Base-by-base conservation (phyloP, 1,140 invertebrate genomes). In the Hyles euphorbiae region DNA sequence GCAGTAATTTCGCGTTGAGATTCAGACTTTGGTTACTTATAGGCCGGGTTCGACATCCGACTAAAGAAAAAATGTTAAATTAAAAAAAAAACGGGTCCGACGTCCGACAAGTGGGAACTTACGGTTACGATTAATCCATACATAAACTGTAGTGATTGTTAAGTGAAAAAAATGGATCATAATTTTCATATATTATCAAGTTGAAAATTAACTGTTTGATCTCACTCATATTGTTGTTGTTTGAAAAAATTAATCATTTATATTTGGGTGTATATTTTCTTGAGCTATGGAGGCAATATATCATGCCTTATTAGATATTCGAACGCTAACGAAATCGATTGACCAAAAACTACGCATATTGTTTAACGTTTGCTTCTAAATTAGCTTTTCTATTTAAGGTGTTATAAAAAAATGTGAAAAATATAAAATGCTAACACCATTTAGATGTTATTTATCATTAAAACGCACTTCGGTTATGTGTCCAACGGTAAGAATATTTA, bases 331-430 rank as follows among this genome's bases (percentile, higher is more conserved):
- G 65, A 53, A 71, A 76, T 40, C 36, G 36, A 77, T 72, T 70
- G 67, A 76, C 68, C 70, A 67, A 70, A 69, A 68, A 69, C 45
- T 58, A 65, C 70, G 57, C 62, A 68, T 66, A 78, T 68, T 56
- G 58, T 80, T 74, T 73, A 67, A 69, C 36, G 68, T 69, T 76
- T 72, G 68, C 70, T 72, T 66, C 63, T 75, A 70, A 67, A 72
- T 68, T 76, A 72, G 72, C 72, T 78, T 80, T 72, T 78, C 63
- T 74, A 70, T 67, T 74, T 74, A 79, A 78, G 53, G 68, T 78
- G 72, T 81, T 79, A 67, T 66, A 70, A 72, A 72, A 43, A 68
- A 40, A 40, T 40, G 36, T 40, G 36, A 40, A 40, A 40, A 69
- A 55, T 62, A 56, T 60, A 66, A 72, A 63, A 69, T 64, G 60